Base-by-base conservation (phyloP, 2,113 vertebrate genomes). In the Cavia porcellus region DNA sequence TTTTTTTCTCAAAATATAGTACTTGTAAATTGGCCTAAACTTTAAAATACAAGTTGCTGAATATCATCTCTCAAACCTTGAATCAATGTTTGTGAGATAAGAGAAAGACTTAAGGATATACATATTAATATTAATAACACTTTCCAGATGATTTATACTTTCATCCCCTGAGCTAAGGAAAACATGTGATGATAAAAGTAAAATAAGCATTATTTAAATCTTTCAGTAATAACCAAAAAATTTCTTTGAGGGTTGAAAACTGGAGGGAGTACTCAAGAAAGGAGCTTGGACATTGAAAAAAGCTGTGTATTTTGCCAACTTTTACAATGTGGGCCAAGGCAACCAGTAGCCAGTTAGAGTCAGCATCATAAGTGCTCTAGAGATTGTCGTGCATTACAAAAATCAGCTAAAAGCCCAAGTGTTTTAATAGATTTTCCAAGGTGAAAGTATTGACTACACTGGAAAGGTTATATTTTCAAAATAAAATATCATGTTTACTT, bases 401-500 rank as follows among this genome's bases (percentile, higher is more conserved):
- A 75, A 52, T 2, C 28, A 93, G 50, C 15, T 77, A 89, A 79
- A 25, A 94, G 38, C 32, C 14, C 32, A 77, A 66, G 5, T 77
- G 45, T 11, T 90, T 97, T 92, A 87, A 64, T 77, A 45, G 14
- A 81, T 95, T 92, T 92, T 10, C n/a, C 81, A 77, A 64, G 4
- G 11, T 96, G 35, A 96, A 96, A 88, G 9, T 8, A 47, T 92
- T 14, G 68, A 74, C 45, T 70, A 93, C 6, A 92, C 66, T 80
- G 86, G 61, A 97, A 64, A 5, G 93, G 47, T 8, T 79, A 2
- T 30, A 74, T 94, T 94, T 96, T 90, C 30, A 90, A 75, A 94
- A 86, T 79, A 80, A 94, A 25, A 0, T 4, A 83, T 22, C 14
- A n/a, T 28, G 79, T 86, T 88, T 79, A 89, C 57, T 86, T 97